A percentile compares a stretch with the other conserved stretches of the same genome.
Conservation (phyloP, 2,888 invertebrate species). For the Beris morrisii region DNA sequence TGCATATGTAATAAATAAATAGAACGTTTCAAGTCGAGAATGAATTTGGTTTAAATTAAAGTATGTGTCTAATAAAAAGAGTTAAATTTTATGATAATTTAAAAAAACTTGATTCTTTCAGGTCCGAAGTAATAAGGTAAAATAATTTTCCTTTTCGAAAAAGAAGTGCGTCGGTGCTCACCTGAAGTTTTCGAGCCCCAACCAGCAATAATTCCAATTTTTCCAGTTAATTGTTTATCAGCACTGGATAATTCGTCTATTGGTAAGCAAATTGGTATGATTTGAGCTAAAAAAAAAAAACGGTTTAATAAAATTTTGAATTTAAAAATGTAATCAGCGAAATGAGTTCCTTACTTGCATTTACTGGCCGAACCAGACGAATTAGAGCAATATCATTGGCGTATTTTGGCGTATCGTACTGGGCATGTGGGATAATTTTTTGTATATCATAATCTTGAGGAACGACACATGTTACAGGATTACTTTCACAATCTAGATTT, state of each 20-base stretch:
- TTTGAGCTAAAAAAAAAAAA: constrained; percentile 43
- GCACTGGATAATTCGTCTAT: constrained; percentile 44
- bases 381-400: constrained; percentile 65
- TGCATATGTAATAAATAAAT: background rate
- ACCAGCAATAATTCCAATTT: constrained; percentile 67
- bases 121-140: too few species aligned
- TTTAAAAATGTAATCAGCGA: background rate
- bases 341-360: constrained; percentile 43
- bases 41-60: constrained; percentile 22
- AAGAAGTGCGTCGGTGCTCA: constrained; percentile 44
- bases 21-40: background rate
- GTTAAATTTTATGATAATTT: too few species aligned
- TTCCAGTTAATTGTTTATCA: constrained; percentile 54
- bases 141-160: background rate
- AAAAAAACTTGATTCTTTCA: background rate
- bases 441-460: constrained; percentile 61
- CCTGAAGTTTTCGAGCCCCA: constrained; percentile 72
- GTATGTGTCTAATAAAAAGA: background rate
- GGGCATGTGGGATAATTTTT: constrained; percentile 58
- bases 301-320: background rate
- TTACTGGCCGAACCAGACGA: constrained; percentile 53
- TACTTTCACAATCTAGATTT: constrained; percentile 56
- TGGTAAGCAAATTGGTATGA: constrained; percentile 61
- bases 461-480: constrained; percentile 53
- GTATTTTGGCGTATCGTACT: constrained; percentile 57